Conservation (phyloP, 2,888 invertebrate genomes). For the Amphipoea lucens region DNA sequence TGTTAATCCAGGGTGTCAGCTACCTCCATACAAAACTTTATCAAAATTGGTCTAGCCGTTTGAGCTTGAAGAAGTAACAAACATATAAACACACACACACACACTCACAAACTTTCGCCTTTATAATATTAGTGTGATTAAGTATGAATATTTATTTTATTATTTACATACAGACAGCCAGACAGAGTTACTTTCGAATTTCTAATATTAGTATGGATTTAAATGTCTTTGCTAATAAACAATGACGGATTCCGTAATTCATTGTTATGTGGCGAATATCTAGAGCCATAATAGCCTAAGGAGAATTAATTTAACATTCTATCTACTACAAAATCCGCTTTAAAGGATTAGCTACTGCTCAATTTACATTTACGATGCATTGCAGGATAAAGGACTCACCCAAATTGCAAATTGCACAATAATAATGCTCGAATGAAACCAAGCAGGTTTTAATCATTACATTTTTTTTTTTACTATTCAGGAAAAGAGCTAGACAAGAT, state of each 20-base stretch:
- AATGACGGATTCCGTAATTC: not conserved
- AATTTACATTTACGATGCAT: not conserved
- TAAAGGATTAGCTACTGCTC: not conserved
- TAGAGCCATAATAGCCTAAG: not conserved
- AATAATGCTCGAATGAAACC: not conserved
- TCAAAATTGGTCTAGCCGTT: too few relatives aligned
- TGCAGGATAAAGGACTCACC: not conserved
- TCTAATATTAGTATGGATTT: too few relatives aligned
- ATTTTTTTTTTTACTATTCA: conserved; percentile 17
- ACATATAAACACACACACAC: too few relatives aligned
- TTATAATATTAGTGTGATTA: too few relatives aligned
- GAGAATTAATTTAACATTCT: not conserved
- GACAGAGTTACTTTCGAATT: too few relatives aligned
- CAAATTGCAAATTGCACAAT: not conserved
- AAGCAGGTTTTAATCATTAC: conserved; percentile 10
- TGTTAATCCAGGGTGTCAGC: too few relatives aligned
- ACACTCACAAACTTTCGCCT: too few relatives aligned
- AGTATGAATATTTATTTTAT: too few relatives aligned
- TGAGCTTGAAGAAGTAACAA: too few relatives aligned
- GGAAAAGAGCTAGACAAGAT: conserved; percentile 34
- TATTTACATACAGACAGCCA: too few relatives aligned
- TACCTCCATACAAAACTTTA: too few relatives aligned
- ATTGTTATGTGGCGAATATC: not conserved
- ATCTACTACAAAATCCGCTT: not conserved
- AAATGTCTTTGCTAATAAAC: too few relatives aligned